Conservation (phyloP, 1,140 invertebrate genomes). For the Whitmania pigra region DNA sequence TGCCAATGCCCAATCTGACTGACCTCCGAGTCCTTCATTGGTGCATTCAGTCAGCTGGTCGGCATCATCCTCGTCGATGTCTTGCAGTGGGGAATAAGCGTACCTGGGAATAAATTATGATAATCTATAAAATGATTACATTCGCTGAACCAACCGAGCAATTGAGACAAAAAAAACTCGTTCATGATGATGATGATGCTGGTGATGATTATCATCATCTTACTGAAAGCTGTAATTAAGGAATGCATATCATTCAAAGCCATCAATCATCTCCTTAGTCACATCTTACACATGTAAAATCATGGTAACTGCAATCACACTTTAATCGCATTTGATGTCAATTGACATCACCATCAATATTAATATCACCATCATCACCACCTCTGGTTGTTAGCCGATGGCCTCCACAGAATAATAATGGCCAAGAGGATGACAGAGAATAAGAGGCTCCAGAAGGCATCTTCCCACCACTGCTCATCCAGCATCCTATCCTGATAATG, state of each 20-base stretch:
- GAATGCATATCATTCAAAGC: too few species aligned
- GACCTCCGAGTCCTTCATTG: constrained; percentile 11
- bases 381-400: constrained; percentile 83
- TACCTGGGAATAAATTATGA: constrained; percentile 47
- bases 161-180: not conserved
- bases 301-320: too few species aligned
- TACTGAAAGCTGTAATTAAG: too few species aligned
- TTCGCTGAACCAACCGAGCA: too few species aligned
- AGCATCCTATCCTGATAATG: too few species aligned
- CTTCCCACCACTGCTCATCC: constrained; percentile 72
- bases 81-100: constrained; percentile 78
- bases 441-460: constrained; percentile 82
- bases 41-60: constrained; percentile 40
- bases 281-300: too few species aligned
- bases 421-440: constrained; percentile 74
- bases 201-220: not conserved
- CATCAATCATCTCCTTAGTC: too few species aligned
- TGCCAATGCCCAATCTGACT: not conserved
- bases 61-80: constrained; percentile 58
- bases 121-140: not conserved
- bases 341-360: not conserved
- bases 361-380: constrained; percentile 19
- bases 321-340: not conserved
- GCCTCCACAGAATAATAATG: constrained; percentile 86
- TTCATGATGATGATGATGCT: not conserved